phyloP scores from a whole-genome alignment of 2,113 vertebrate genomes.

The Polyodon spathula region DNA sequence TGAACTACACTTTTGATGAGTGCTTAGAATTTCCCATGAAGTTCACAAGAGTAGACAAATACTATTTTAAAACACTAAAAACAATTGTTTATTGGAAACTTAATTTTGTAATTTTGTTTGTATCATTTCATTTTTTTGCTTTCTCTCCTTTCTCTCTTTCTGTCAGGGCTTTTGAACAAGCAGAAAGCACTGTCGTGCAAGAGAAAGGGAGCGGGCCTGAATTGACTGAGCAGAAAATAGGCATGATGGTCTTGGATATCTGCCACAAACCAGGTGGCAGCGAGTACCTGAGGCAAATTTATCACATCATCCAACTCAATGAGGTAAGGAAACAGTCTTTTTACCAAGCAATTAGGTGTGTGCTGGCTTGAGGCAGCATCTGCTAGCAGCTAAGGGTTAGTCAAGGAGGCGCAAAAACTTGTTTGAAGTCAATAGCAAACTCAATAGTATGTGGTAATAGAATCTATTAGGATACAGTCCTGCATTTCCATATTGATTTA shows the following conservation, averaged over 20 bases:
- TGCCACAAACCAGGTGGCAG: constrained; percentile 97
- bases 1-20: too few species aligned
- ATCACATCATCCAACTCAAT: constrained; percentile 98
- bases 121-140: background rate
- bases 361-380: constrained; percentile 82
- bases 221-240: constrained; percentile 96
- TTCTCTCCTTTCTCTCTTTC: constrained; percentile 28
- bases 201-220: constrained; percentile 61
- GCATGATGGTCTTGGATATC: constrained; percentile 92
- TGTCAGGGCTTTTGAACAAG: constrained; percentile 59
- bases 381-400: constrained; percentile 72
- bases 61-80: too few species aligned
- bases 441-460: constrained; percentile 45
- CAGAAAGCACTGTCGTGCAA: constrained; percentile 47
- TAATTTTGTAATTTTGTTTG: too few species aligned
- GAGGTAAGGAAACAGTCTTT: constrained; percentile 94
- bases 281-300: constrained; percentile 94
- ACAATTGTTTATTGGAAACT: too few species aligned
- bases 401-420: constrained; percentile 65
- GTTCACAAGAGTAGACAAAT: too few species aligned
- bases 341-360: constrained; percentile 94
- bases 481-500: constrained; percentile 30
- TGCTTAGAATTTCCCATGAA: too few species aligned
- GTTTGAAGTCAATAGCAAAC: too few species aligned
- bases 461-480: constrained; percentile 41